Conservation (phyloP, 1,140 invertebrate genomes). For the Chionoecetes opilio region DNA sequence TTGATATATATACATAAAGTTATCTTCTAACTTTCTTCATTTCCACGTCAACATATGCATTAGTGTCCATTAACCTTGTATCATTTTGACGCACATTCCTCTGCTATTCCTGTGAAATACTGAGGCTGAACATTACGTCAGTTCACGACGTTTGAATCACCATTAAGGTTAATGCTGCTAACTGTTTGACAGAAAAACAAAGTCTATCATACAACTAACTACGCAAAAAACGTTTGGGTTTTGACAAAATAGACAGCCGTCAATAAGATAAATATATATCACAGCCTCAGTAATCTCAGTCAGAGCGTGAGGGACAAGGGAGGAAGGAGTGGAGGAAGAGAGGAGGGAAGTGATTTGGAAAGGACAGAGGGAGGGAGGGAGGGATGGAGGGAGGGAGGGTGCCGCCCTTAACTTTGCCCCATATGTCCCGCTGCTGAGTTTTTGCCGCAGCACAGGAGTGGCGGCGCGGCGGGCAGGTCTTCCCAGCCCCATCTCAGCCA, state of each 20-base stretch:
- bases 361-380: background rate
- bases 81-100: too few species aligned
- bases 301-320: background rate
- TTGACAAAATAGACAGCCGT: background rate
- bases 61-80: too few species aligned
- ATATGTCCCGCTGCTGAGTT: background rate
- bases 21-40: too few species aligned
- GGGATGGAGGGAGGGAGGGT: background rate
- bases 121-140: too few species aligned
- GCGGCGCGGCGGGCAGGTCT: background rate
- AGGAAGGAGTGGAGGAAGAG: too few species aligned
- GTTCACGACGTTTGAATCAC: too few species aligned
- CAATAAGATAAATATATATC: constrained; percentile 17
- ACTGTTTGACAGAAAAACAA: background rate
- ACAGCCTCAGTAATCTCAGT: background rate
- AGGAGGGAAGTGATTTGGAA: constrained; percentile 1
- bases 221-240: background rate
- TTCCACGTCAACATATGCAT: too few species aligned
- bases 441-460: background rate
- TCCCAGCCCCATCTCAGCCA: too few species aligned
- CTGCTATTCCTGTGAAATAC: too few species aligned
- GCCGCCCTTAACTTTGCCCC: background rate
- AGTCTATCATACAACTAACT: background rate
- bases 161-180: too few species aligned
- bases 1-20: too few species aligned